phyloP scores from a whole-genome alignment of 1,140 invertebrate genomes.

The Cydia splendana region DNA sequence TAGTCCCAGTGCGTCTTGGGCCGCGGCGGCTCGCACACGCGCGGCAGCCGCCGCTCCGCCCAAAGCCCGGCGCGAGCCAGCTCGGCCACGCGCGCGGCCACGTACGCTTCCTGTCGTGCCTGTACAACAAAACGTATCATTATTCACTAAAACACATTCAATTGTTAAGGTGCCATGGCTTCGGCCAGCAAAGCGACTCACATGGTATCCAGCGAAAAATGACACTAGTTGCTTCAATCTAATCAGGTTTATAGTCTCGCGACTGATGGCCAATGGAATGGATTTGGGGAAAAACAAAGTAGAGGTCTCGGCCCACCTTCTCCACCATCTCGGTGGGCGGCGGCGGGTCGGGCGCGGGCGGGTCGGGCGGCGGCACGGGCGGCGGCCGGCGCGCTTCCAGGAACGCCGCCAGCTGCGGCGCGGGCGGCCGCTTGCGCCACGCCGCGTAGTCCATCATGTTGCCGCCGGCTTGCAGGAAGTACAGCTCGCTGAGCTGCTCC shows the following conservation, averaged over 20 bases:
- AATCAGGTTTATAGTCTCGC: too few relatives aligned
- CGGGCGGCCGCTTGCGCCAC: conserved; percentile 89
- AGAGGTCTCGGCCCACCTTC: conserved; percentile 34
- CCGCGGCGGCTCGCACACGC: conserved; percentile 93
- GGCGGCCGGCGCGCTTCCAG: conserved; percentile 86
- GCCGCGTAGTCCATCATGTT: conserved; percentile 92
- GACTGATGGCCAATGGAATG: too few relatives aligned
- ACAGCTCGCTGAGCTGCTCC: conserved; percentile 91
- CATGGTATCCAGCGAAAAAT: too few relatives aligned
- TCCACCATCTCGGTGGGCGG: conserved; percentile 62
- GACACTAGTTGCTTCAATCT: too few relatives aligned
- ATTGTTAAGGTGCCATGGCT: neutral
- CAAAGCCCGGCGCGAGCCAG: conserved; percentile 94
- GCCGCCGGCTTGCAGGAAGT: conserved; percentile 90
- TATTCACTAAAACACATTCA: neutral
- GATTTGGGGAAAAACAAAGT: too few relatives aligned
- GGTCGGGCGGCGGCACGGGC: conserved; percentile 48
- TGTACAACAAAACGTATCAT: neutral
- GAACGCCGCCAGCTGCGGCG: conserved; percentile 86
- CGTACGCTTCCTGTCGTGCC: conserved; percentile 94
- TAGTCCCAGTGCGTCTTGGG: conserved; percentile 99
- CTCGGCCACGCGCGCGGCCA: conserved; percentile 94
- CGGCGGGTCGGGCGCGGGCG: conserved; percentile 51
- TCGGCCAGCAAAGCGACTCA: too few relatives aligned
- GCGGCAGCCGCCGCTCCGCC: conserved; percentile 94